A percentile compares a stretch with the other conserved stretches of the same genome.
Conservation (phyloP, 2,888 invertebrate species). For the Bombyx huttoni region DNA sequence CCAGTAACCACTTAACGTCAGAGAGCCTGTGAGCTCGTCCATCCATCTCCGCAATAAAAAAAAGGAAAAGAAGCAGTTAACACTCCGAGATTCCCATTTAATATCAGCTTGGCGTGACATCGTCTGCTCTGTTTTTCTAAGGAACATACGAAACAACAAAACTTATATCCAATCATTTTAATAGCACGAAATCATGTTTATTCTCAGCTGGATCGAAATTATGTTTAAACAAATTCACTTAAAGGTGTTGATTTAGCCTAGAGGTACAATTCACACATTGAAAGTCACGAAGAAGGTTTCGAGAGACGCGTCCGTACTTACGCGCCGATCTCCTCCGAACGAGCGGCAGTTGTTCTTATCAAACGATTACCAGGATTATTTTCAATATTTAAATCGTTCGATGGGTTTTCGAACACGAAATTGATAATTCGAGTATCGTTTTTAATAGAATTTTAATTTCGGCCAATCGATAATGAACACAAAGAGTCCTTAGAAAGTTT, state of each 20-base stretch:
- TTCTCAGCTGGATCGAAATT: constrained; percentile 10
- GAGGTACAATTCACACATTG: constrained; percentile 24
- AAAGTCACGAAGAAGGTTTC: too few relatives aligned
- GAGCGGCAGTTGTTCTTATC: not conserved
- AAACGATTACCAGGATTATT: not conserved
- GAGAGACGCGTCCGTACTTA: too few relatives aligned
- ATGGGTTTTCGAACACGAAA: not conserved
- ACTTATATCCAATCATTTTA: constrained; percentile 19
- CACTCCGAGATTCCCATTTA: too few relatives aligned
- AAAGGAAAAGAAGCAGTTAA: too few relatives aligned
- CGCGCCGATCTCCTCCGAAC: too few relatives aligned
- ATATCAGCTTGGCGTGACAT: too few relatives aligned
- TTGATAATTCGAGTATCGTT: not conserved
- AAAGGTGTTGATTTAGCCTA: constrained; percentile 34
- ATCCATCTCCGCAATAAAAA: too few relatives aligned
- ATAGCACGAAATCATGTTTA: constrained; percentile 16
- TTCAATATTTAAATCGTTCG: not conserved
- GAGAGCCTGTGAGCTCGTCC: too few relatives aligned
- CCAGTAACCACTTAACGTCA: too few relatives aligned
- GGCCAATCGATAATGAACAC: not conserved
- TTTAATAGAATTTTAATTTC: not conserved
- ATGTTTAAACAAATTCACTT: constrained; percentile 11
- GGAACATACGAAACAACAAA: not conserved
- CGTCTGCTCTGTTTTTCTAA: not conserved
- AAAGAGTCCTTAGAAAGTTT: not conserved